Base-by-base conservation (phyloP, 2,113 vertebrate genomes). In the human region DNA sequence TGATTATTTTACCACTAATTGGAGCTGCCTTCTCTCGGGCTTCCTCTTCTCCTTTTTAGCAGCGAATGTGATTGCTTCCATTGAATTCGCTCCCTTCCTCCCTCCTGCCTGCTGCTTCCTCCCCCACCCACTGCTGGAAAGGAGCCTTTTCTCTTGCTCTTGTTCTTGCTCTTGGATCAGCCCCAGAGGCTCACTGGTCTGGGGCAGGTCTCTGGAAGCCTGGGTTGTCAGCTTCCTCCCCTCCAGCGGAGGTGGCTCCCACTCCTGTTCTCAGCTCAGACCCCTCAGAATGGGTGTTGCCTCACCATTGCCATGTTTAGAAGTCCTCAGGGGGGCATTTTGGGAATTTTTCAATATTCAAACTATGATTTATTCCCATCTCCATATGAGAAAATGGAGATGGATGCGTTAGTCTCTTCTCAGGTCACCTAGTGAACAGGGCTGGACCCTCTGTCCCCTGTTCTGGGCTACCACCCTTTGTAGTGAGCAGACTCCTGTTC, bases 1-100 rank as follows among this genome's bases (percentile, higher is more conserved):
- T 25, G 89, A 76, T 89, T 93, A 95, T 97, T 97, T 92, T 55
- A 86, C 76, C 89, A 68, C 43, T 97, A 82, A 96, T 95, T 96
- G 85, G 89, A 94, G 90, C 91, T 68, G 76, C 80, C 87, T 30
- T 97, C 0, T 1, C 64, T 81, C 75, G 78, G 76, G 93, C 66
- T 38, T 96, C 90, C 59, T 76, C n/a, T 59, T 68, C 35, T 84
- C 20, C 66, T 68, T 89, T 70, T 76, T 9, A 73, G 82, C 66
- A 82, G 84, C 25, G 32, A 61, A 40, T 38, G 30, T 40, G 92
- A 73, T 27, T n/a, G 80, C 81, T 76, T 48, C 68, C 78, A 38
- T 45, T 92, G 75, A 83, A 80, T 43, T 35, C 17, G 4, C 4
- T 89, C 40, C 79, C 75, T 43, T 75, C 84, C 61, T 94, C 52